Conservation (phyloP, 2,888 invertebrate genomes). For the Ornithoptera priamus region DNA sequence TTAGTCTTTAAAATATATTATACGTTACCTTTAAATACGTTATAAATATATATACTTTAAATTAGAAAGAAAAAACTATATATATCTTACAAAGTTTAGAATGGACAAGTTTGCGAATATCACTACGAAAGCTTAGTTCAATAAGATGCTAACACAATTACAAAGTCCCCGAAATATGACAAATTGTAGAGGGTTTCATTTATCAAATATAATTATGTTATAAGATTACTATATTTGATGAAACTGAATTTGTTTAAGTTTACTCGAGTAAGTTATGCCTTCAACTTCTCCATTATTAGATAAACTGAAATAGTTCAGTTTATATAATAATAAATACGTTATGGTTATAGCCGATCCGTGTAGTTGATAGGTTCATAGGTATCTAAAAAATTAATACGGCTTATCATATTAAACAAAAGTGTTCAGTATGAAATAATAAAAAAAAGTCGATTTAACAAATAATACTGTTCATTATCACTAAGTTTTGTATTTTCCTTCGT, state of each 20-base stretch:
- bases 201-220: conserved; percentile 20
- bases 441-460: no score
- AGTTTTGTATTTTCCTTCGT: no score
- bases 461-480: no score
- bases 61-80: background rate
- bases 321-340: no score
- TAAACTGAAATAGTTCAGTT: background rate
- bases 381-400: background rate
- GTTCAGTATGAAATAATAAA: no score
- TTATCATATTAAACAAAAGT: background rate
- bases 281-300: background rate
- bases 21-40: background rate
- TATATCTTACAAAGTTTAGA: background rate
- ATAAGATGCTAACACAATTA: conserved; percentile 13
- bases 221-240: conserved; percentile 6
- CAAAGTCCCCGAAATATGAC: conserved; percentile 3
- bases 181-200: conserved; percentile 15
- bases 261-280: background rate
- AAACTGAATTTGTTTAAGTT: conserved; percentile 8
- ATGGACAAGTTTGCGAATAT: background rate
- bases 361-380: no score
- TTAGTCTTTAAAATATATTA: background rate
- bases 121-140: conserved; percentile 5
- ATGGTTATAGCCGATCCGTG: no score
- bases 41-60: background rate